These are phyloP conservation scores for Catharus fuscescens DNA, from an alignment of 2,113 vertebrate genomes.

Conservation along the genomic window DNA sequence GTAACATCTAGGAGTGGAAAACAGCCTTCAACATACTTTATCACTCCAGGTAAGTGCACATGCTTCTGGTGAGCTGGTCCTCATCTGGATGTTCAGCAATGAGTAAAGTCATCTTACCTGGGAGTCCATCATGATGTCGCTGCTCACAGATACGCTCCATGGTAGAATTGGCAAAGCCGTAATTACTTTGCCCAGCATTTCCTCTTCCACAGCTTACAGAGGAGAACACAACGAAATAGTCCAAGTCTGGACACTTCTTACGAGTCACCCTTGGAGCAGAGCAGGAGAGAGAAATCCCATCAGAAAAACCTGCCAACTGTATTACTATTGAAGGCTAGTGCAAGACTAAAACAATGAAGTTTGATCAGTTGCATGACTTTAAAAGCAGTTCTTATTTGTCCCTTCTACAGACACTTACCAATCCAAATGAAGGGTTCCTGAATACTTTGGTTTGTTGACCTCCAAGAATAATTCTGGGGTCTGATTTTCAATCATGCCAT, in stretches of 20 bases:
- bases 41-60: neutral
- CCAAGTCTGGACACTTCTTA: conserved; percentile 85
- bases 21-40: neutral
- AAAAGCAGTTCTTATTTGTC: neutral
- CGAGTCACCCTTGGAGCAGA: conserved; percentile 81
- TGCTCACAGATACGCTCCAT: conserved; percentile 97
- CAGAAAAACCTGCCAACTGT: neutral
- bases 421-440: conserved; percentile 89
- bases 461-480: conserved; percentile 84
- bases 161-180: conserved; percentile 94
- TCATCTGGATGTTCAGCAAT: neutral
- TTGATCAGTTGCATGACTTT: neutral
- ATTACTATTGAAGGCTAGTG: neutral
- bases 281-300: neutral
- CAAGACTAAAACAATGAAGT: neutral
- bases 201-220: conserved; percentile 96
- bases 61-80: neutral
- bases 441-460: conserved; percentile 90
- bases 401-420: conserved; percentile 70
- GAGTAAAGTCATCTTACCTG: conserved; percentile 61
- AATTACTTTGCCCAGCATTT: conserved; percentile 94
- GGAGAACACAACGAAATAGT: conserved; percentile 94
- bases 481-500: conserved; percentile 94
- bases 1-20: neutral
- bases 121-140: conserved; percentile 81